Evolutionary conservation across 2,113 vertebrate species (phyloP), one percentile per base, ranked within the genome.

Genomic region (Xiphophorus maculatus): DNA sequence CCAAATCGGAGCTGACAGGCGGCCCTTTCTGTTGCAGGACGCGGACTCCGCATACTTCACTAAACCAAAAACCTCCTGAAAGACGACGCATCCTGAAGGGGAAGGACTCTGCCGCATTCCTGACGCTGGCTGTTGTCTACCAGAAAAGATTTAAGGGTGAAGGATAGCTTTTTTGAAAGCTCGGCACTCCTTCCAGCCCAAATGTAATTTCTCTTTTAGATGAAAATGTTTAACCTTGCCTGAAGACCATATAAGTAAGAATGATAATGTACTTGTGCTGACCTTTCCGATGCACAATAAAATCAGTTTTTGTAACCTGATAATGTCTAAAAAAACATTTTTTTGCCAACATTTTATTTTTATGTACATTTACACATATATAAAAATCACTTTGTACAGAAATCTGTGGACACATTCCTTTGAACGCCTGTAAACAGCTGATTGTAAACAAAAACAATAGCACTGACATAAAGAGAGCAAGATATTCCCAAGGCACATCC

Each of bases 31-130:
- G 84, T 87, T 81, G 2, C 86, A 98, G 97, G 96, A 98, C 63
- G 96, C 96, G 25, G 97, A 98, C 88, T 84, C 88, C 29, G 93
- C 95, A 28, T 97, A 96, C 44, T 96, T 95, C 87, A 95, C 87
- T 5, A 93, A 94, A 71, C 66, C 78, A 5, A 95, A 94, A 87
- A 83, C 73, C 3, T 79, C 80, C 77, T 94, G 84, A 94, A 78
- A 73, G 15, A 51, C 27, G 74, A 42, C 27, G 71, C 48, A 28
- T 32, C 54, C n/a, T 80, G 28, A 58, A 83, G 44, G 66, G 32
- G 54, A 74, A 76, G 5, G 13, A 0, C 17, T 70, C 62, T 33
- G 67, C 29, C 71, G 14, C 54, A 79, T 81, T 77, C 66, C 70
- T 44, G 10, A 44, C 51, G 3, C 37, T 62, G 30, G 51, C 77